phyloP scores from a whole-genome alignment of 2,888 invertebrate genomes.

The Sinohyriopsis cumingii region DNA sequence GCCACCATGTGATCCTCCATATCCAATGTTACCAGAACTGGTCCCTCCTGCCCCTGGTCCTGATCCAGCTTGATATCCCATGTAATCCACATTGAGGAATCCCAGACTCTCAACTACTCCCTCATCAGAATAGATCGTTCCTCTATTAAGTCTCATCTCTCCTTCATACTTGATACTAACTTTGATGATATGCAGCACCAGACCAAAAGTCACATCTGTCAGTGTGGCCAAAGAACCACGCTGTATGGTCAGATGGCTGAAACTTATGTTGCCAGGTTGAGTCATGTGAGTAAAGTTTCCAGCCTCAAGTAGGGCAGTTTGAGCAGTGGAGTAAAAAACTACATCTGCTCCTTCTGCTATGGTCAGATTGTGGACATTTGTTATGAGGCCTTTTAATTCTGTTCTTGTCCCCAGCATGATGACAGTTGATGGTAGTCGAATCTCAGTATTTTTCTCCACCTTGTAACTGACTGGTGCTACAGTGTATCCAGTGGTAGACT shows the following conservation, averaged over 20 bases:
- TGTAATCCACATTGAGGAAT: conserved; percentile 41
- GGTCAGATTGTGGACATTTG: conserved; percentile 56
- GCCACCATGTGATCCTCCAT: conserved; percentile 58
- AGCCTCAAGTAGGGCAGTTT: conserved; percentile 54
- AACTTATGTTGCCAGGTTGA: conserved; percentile 47
- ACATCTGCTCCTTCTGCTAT: conserved; percentile 52
- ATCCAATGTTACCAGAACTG: conserved; percentile 29
- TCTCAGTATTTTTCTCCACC: conserved; percentile 44
- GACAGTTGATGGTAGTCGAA: conserved; percentile 48
- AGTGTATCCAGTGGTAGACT: conserved; percentile 50
- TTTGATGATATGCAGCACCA: conserved; percentile 41
- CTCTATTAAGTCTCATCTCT: conserved; percentile 46
- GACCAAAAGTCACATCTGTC: conserved; percentile 30
- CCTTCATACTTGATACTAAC: conserved; percentile 52
- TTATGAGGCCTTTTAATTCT: conserved; percentile 45
- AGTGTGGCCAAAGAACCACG: conserved; percentile 46
- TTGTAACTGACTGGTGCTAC: conserved; percentile 60
- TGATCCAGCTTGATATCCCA: conserved; percentile 30
- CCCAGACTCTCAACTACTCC: conserved; percentile 54
- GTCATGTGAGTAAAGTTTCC: conserved; percentile 45
- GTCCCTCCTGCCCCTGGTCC: conserved; percentile 46
- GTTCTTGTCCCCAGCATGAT: conserved; percentile 54
- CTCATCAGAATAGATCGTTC: conserved; percentile 42
- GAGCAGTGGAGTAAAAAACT: conserved; percentile 48
- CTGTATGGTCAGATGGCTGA: conserved; percentile 49